A percentile compares a stretch with the other conserved stretches of the same genome.
Conservation (phyloP, 1,140 invertebrate species). For the Marisa cornuarietis region DNA sequence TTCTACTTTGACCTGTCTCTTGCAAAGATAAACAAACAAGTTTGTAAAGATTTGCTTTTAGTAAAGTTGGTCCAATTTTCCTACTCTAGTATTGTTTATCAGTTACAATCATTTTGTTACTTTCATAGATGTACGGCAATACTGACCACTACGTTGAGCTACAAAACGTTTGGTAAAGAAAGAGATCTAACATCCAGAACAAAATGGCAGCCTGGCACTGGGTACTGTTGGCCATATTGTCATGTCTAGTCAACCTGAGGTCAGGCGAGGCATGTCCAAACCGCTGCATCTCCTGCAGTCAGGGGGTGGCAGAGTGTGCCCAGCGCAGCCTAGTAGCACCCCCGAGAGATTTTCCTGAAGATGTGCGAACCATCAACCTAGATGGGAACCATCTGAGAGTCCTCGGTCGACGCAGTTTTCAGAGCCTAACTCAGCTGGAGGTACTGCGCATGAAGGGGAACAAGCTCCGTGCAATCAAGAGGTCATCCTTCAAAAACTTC, state of each 20-base stretch:
- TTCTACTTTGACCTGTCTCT: background rate
- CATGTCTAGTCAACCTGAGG: background rate
- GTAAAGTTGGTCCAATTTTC: background rate
- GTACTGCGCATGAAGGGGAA: slow-evolving; percentile 53
- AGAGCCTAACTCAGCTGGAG: slow-evolving; percentile 35
- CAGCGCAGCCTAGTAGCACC: slow-evolving; percentile 36
- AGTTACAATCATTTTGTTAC: background rate
- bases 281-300: slow-evolving; percentile 41
- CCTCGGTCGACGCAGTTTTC: slow-evolving; percentile 38
- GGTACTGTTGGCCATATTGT: background rate
- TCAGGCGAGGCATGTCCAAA: slow-evolving; percentile 29
- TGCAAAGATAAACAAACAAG: background rate
- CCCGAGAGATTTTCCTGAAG: slow-evolving; percentile 42
- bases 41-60: background rate
- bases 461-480: slow-evolving; percentile 39
- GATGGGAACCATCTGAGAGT: slow-evolving; percentile 49
- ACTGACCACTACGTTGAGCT: too few species aligned
- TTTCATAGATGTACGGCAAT: too few species aligned
- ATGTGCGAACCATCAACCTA: slow-evolving; percentile 41
- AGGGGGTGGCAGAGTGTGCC: slow-evolving; percentile 43
- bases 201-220: background rate
- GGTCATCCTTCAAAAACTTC: slow-evolving; percentile 37
- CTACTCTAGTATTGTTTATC: background rate
- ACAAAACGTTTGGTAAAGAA: too few species aligned
- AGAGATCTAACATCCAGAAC: background rate